Base-by-base conservation (phyloP, 2,113 vertebrate genomes). In the Apodemus speciosus region DNA sequence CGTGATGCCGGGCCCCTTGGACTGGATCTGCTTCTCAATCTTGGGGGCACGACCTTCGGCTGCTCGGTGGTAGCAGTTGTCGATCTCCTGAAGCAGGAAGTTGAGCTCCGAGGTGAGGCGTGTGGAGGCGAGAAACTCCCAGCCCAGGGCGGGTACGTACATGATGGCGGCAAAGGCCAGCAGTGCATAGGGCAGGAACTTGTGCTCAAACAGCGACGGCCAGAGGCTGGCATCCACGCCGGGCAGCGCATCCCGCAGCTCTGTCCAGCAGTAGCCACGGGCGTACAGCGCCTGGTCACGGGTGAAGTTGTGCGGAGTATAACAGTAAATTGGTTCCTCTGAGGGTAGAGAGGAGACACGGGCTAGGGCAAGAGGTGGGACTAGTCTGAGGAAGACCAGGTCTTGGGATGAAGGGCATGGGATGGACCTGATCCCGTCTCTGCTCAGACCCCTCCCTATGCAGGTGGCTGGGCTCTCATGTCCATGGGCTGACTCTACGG, bases 271-370 rank as follows among this genome's bases (percentile, higher is more conserved):
- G 98, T 99, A 99, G 98, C 99, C 99, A 96, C 99, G 98, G 92
- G 99, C 99, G 92, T 99, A 99, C 97, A 99, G 98, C 77, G 99
- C 99, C 98, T 99, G 99, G 98, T 99, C 99, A 93, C 99, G 98
- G 96, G 99, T 99, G 98, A 99, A 99, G 99, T 99, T 99, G 99
- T 99, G 99, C 35, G 99, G 99, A 95, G 99, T 99, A 92, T 99
- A 99, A 98, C 99, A 99, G 98, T 99, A 99, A 97, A 99, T 99
- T 97, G 99, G 99, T 92, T 99, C 99, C 99, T 99, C 99, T 99
- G 98, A 96, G 98, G 98, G 98, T 96, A 98, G 97, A 98, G 98
- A 98, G 98, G 98, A 98, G 97, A 98, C 97, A 98, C 90, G 97
- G 64, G 98, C 97, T 98, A 98, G 97, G 96, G 83, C 46, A 56